Evolutionary conservation across 2,797 vertebrate genomes (phyloP), one percentile per base, ranked within the genome.

Genomic region (Poecilia picta): DNA sequence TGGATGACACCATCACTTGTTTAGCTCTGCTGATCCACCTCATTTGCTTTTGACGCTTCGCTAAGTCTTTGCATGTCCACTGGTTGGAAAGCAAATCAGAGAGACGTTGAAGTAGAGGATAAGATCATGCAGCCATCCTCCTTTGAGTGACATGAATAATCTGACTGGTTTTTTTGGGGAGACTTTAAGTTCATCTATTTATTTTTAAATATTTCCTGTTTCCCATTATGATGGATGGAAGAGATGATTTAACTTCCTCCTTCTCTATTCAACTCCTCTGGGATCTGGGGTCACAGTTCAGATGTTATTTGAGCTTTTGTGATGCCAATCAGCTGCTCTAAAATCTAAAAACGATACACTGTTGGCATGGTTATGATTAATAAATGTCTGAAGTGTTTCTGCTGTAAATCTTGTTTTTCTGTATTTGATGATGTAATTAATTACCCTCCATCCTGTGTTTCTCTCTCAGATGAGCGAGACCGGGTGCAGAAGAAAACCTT

Each of bases 401-500:
- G 49, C 49, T 23, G 49, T 51, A 23, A 23, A 23, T 51, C 49
- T n/a, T 70, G 20, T 43, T 6, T 25, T 41, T 5, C 28, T 72
- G 1, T 49, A 6, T 39, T 36, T 36, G 47, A 72, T 90, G 73
- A 79, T 80, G 72, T 87, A 72, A 49, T 51, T 49, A 51, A 12
- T 31, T 89, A 85, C 92, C 81, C 77, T 75, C 28, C 45, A 23
- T 79, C 43, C 62, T 81, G 36, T 86, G 36, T 82, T 33, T 78
- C 0, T 85, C 8, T 80, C 46, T 75, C 93, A 99, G 98, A 99
- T 96, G 98, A 99, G 92, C 96, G 98, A 84, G 98, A 99, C 95
- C 92, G 98, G 81, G 98, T 99, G 87, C 98, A 99, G 95, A 99
- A 99, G 96, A 99, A 99, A 95, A 99, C 98, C 3, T 99, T 99